phyloP scores from a whole-genome alignment of 1,140 invertebrate species.

The Drosophila mauritiana region DNA sequence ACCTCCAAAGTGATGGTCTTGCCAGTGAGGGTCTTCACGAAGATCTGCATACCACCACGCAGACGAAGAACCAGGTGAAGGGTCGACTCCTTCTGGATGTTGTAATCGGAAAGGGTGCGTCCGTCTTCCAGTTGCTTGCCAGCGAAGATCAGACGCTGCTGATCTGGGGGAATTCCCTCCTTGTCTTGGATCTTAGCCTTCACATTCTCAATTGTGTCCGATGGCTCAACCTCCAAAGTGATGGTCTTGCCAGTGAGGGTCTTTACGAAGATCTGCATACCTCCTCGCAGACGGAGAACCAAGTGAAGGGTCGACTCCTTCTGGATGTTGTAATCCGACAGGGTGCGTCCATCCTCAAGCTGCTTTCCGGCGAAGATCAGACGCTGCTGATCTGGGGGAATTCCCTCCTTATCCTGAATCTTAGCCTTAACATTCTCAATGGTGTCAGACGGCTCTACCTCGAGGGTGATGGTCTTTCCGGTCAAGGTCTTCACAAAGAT shows the following conservation, averaged over 20 bases:
- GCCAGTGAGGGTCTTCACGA: constrained; percentile 94
- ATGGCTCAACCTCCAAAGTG: constrained; percentile 90
- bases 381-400: too few species aligned
- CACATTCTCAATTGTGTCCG: constrained; percentile 90
- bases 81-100: constrained; percentile 88
- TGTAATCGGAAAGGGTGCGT: constrained; percentile 86
- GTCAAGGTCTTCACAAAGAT: constrained; percentile 92
- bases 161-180: constrained; percentile 87
- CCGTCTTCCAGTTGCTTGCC: constrained; percentile 89
- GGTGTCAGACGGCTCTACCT: too few species aligned
- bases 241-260: constrained; percentile 96
- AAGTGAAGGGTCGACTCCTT: constrained; percentile 92
- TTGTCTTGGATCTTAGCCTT: constrained; percentile 91
- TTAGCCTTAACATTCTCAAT: too few species aligned
- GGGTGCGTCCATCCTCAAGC: too few species aligned
- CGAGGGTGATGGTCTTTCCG: too few species aligned
- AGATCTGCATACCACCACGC: constrained; percentile 89
- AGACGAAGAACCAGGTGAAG: constrained; percentile 88
- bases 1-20: constrained; percentile 95
- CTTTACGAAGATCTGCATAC: constrained; percentile 98
- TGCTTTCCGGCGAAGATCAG: too few species aligned
- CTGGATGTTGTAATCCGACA: constrained; percentile 87
- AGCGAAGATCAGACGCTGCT: constrained; percentile 85
- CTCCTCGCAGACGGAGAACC: constrained; percentile 89
- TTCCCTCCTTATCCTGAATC: too few species aligned